phyloP scores from a whole-genome alignment of 2,113 vertebrate genomes.

The Clarias batrachus region DNA sequence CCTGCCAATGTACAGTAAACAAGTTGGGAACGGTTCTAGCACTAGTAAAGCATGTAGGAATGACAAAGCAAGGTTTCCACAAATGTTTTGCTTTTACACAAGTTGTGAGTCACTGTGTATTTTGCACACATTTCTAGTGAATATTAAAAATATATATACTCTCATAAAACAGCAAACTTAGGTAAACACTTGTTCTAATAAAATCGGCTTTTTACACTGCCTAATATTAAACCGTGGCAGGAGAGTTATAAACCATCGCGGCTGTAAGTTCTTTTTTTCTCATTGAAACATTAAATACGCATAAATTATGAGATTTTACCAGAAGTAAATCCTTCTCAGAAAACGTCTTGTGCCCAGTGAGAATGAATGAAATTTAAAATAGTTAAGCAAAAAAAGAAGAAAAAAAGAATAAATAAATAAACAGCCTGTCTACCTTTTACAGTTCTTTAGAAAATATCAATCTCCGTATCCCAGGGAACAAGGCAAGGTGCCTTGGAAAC shows the following conservation, averaged over 20 bases:
- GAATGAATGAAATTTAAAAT: neutral
- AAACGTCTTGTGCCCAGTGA: neutral
- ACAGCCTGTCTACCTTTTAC: neutral
- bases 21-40: neutral
- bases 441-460: neutral
- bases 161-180: neutral
- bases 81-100: neutral
- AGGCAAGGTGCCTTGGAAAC: too few species aligned
- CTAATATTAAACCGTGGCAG: neutral
- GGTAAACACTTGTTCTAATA: neutral
- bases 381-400: neutral
- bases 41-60: neutral
- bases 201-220: neutral
- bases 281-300: neutral
- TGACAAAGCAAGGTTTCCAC: neutral
- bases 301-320: neutral
- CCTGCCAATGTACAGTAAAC: neutral
- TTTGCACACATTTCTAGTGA: neutral
- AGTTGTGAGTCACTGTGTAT: neutral
- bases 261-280: neutral
- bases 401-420: neutral
- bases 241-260: neutral
- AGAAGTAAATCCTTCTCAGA: neutral
- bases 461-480: too few species aligned
- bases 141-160: neutral